Base-by-base conservation (phyloP, 2,113 vertebrate species). In the Meles meles region DNA sequence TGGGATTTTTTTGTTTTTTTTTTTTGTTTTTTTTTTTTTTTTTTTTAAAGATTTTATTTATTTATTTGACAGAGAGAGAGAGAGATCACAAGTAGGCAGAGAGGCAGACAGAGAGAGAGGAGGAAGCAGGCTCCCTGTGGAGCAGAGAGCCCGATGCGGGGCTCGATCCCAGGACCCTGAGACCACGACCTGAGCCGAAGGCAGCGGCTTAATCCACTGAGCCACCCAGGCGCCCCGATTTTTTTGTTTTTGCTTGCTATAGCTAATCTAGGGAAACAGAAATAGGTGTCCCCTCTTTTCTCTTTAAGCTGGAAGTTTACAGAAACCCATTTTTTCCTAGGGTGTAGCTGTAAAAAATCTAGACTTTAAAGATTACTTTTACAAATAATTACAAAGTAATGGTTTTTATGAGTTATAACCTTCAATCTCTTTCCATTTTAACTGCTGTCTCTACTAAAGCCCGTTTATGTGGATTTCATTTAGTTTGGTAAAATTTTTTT, bases 371-470 rank as follows among this genome's bases (percentile, higher is more conserved):
- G 52, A 77, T 95, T 37, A 90, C 21, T 94, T 97, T 88, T 93
- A 94, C 5, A 96, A 93, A 93, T 91, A 96, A 95, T 95, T 95
- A 90, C 49, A 82, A 85, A 96, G 65, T 84, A 74, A 77, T 3
- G 31, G 61, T 59, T 82, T 86, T 85, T 94, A 72, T 92, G 34
- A 96, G 29, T 96, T 97, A 93, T 63, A 96, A 90, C 39, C 21
- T 44, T 12, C 29, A 92, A 76, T 96, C 63, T 89, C 59, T 96
- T 96, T 90, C n/a, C 74, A 84, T 94, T 97, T 97, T 95, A 97
- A 95, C 79, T 94, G 57, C 87, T 87, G 27, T 91, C 74, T 97
- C 31, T 85, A 67, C 37, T 69, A 72, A 82, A 95, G 47, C 17
- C 65, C 31, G 39, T 89, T 91, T 88, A 90, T 90, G 34, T 96